phyloP scores from a whole-genome alignment of 2,888 invertebrate species.

The Embidobia sp. region DNA sequence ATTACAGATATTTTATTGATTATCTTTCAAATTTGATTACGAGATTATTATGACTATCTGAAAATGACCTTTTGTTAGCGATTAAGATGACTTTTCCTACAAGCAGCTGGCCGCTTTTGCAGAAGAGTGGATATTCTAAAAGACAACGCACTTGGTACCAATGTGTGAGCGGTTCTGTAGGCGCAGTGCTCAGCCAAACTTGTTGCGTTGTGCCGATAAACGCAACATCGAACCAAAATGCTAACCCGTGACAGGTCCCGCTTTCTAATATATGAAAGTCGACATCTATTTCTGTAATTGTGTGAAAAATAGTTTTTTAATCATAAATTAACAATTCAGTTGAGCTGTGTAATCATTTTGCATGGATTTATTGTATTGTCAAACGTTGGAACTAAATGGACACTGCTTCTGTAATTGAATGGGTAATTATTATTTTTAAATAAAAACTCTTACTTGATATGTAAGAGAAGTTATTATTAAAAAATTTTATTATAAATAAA shows the following conservation, averaged over 20 bases:
- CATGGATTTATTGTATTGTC: too few species aligned
- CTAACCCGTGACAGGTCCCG: constrained; percentile 97
- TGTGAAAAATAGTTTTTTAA: not conserved
- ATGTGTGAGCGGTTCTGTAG: constrained; percentile 98
- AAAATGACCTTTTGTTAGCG: constrained; percentile 96
- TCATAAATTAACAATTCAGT: not conserved
- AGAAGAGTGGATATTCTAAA: constrained; percentile 95
- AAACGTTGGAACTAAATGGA: too few species aligned
- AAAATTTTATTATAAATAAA: too few species aligned
- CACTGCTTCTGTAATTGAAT: too few species aligned
- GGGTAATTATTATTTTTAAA: too few species aligned
- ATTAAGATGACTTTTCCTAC: constrained; percentile 93
- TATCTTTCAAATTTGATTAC: too few species aligned
- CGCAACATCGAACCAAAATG: constrained; percentile 99
- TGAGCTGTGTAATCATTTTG: too few species aligned
- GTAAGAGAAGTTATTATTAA: too few species aligned
- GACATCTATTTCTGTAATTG: constrained; percentile 90
- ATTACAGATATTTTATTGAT: too few species aligned
- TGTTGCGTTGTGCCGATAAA: constrained; percentile 95
- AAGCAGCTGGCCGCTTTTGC: constrained; percentile 95
- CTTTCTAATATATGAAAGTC: constrained; percentile 96
- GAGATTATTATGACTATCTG: too few species aligned
- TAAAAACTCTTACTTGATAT: too few species aligned
- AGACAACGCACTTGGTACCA: constrained; percentile 99
- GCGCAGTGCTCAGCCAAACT: constrained; percentile 98